These are phyloP conservation scores for Portunus trituberculatus DNA, from an alignment of 1,140 invertebrate species.

Conservation along the genomic window DNA sequence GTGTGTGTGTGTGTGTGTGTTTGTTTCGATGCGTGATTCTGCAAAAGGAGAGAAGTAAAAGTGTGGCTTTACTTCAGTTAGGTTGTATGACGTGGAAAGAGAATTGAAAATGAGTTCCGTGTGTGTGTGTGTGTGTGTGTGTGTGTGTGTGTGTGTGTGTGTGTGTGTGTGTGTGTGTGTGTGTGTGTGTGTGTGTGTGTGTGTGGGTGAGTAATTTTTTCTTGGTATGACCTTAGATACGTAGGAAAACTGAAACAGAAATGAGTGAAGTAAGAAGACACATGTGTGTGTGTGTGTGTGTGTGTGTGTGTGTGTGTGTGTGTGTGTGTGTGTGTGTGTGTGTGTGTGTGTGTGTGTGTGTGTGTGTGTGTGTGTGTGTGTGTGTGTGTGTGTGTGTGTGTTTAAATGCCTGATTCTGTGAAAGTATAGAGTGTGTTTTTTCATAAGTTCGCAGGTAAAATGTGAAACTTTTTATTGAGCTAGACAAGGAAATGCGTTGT, in stretches of 20 bases:
- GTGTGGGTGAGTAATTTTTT: background rate
- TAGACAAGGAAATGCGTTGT: no score
- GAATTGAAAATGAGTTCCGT: background rate
- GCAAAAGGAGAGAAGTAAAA: background rate
- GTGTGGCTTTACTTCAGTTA: background rate
- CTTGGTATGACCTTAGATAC: background rate
- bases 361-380: no score
- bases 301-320: no score
- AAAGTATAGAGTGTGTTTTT: no score
- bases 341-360: no score
- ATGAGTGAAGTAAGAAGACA: background rate
- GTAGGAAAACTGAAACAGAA: background rate
- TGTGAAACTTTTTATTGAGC: no score
- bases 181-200: background rate
- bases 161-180: background rate
- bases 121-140: conserved; percentile 6
- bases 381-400: no score
- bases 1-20: background rate
- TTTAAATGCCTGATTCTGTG: no score
- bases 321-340: no score
- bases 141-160: background rate
- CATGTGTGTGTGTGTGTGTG: no score
- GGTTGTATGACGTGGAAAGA: background rate
- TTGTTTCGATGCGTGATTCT: background rate
- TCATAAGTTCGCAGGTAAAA: no score